These are phyloP conservation scores for Bradypus variegatus DNA, from an alignment of 2,797 vertebrate species.

Conservation along the genomic window DNA sequence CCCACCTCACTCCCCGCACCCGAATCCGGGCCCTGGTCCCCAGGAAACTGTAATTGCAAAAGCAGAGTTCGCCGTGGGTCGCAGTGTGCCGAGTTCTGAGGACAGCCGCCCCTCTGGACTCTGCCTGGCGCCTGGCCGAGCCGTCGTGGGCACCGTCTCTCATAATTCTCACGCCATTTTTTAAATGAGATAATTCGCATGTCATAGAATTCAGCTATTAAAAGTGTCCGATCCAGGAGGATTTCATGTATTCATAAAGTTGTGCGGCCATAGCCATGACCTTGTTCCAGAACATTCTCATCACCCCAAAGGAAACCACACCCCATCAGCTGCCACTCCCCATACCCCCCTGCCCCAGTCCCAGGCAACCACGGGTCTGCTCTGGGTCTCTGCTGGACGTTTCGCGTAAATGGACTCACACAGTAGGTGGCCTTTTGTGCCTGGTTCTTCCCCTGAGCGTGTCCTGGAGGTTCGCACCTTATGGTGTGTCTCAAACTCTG, in stretches of 20 bases:
- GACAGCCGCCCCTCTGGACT: neutral
- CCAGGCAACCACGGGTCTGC: neutral
- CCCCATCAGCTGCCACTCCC: neutral
- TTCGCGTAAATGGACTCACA: neutral
- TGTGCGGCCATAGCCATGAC: neutral
- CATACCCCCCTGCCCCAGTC: no score
- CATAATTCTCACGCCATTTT: neutral
- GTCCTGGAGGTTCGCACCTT: neutral
- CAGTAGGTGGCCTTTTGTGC: neutral
- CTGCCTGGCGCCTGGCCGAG: neutral
- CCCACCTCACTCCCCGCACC: neutral
- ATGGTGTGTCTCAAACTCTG: neutral
- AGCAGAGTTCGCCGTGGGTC: neutral
- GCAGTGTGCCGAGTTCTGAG: neutral
- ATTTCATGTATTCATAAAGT: neutral
- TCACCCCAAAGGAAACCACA: neutral
- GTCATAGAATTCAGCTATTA: neutral
- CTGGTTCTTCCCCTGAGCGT: neutral
- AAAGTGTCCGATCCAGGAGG: neutral
- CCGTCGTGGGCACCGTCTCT: no score
- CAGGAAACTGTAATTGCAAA: constrained; percentile 19
- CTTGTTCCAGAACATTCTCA: neutral
- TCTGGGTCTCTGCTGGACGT: neutral
- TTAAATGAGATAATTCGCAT: neutral
- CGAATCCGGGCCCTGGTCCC: neutral